Conservation (phyloP, 1,140 invertebrate species). For the Gryon sp. region DNA sequence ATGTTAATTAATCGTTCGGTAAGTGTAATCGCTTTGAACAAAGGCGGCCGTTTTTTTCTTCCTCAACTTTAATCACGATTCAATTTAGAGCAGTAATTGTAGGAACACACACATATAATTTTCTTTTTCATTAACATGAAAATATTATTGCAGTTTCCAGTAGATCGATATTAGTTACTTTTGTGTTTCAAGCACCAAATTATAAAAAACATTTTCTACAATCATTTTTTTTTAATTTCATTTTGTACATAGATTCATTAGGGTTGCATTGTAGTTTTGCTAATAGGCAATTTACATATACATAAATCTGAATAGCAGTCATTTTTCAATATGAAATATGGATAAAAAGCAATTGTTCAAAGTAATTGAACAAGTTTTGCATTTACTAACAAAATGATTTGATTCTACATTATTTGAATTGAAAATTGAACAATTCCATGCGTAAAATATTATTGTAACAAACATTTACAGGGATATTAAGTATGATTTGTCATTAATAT, state of each 20-base stretch:
- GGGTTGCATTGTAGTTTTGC: too few species aligned
- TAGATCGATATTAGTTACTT: constrained; percentile 26
- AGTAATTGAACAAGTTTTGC: too few species aligned
- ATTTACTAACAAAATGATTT: too few species aligned
- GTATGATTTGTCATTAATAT: constrained; percentile 3
- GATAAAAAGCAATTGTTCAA: too few species aligned
- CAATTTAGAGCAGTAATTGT: constrained; percentile 13
- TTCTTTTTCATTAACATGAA: constrained; percentile 6
- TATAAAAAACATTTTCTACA: too few species aligned
- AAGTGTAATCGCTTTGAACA: constrained; percentile 43
- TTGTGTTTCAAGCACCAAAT: constrained; percentile 6
- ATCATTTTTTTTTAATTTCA: not conserved
- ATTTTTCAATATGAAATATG: too few species aligned
- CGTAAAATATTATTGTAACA: not conserved
- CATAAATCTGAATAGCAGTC: too few species aligned
- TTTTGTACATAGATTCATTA: constrained; percentile 13
- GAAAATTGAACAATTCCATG: too few species aligned
- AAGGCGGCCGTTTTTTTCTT: constrained; percentile 1
- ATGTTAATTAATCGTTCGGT: constrained; percentile 55
- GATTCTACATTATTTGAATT: too few species aligned
- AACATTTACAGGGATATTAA: not conserved
- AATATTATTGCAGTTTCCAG: constrained; percentile 5
- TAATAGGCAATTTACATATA: too few species aligned
- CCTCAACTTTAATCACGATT: constrained; percentile 8
- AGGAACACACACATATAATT: constrained; percentile 7